phyloP scores from a whole-genome alignment of 2,797 vertebrate genomes.

The Spinus olivaceus region DNA sequence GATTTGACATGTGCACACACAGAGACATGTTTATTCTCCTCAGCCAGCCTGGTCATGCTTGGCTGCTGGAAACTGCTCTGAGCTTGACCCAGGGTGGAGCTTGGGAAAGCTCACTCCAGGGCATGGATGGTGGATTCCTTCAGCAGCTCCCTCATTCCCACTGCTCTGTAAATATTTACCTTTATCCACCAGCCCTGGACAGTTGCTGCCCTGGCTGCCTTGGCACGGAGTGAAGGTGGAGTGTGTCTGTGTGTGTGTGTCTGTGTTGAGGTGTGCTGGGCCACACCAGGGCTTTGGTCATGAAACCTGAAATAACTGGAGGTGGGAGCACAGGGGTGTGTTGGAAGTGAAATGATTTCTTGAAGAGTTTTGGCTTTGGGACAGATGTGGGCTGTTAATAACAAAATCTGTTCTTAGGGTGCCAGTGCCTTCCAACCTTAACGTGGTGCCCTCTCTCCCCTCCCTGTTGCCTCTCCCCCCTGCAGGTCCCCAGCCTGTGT shows the following conservation, averaged over 20 bases:
- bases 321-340: not conserved
- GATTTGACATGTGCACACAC: not conserved
- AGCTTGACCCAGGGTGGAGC: constrained; percentile 24
- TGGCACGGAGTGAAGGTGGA: not conserved
- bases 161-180: constrained; percentile 59
- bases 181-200: constrained; percentile 6
- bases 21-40: not conserved
- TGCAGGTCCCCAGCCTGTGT: constrained; percentile 91
- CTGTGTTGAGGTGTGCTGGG: not conserved
- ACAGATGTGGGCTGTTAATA: not conserved
- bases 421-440: not conserved
- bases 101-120: not conserved
- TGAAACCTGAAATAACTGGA: not conserved
- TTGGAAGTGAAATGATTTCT: not conserved
- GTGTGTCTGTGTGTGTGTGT: not conserved
- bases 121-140: not conserved
- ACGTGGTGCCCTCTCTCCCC: not conserved
- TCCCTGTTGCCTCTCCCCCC: not conserved
- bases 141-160: constrained; percentile 47
- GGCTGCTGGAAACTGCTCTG: constrained; percentile 64
- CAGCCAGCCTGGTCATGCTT: constrained; percentile 5
- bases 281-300: constrained; percentile 31
- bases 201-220: not conserved
- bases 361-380: not conserved
- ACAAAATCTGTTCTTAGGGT: not conserved